A percentile compares a stretch with the other conserved stretches of the same genome.
These are phyloP conservation scores for Habroteleia sp. DNA, from an alignment of 2,888 invertebrate species.

Conservation along the genomic window DNA sequence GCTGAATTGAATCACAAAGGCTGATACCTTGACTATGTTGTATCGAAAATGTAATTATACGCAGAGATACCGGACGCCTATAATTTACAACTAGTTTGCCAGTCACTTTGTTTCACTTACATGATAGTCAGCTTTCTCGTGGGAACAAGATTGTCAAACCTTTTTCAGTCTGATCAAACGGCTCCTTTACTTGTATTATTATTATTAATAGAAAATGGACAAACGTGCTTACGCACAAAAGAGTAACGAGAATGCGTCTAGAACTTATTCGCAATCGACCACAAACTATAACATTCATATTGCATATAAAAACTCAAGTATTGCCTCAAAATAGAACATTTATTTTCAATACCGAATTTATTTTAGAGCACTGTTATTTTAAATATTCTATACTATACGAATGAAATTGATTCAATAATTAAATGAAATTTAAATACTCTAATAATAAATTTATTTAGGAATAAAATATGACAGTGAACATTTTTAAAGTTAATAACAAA, in stretches of 20 bases:
- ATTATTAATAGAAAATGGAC: slow-evolving; percentile 46
- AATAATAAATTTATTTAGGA: no score
- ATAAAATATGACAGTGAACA: no score
- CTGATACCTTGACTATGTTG: slow-evolving; percentile 53
- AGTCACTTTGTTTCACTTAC: slow-evolving; percentile 56
- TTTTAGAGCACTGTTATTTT: background rate
- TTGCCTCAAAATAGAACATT: slow-evolving; percentile 22
- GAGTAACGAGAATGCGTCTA: slow-evolving; percentile 33
- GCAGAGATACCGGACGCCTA: slow-evolving; percentile 46
- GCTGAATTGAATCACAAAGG: slow-evolving; percentile 16
- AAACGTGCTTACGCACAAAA: slow-evolving; percentile 31
- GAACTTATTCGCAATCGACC: slow-evolving; percentile 44
- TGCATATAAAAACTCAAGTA: slow-evolving; percentile 9
- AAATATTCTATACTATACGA: slow-evolving; percentile 1
- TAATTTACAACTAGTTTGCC: slow-evolving; percentile 55
- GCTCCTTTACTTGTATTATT: slow-evolving; percentile 7
- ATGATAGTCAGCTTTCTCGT: slow-evolving; percentile 20
- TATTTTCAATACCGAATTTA: slow-evolving; percentile 8
- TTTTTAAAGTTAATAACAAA: no score
- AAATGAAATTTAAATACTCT: no score
- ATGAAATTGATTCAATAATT: slow-evolving; percentile 2
- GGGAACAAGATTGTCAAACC: slow-evolving; percentile 31
- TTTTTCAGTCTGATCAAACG: slow-evolving; percentile 36
- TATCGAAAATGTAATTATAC: slow-evolving; percentile 57
- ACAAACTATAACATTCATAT: slow-evolving; percentile 15